Percentiles rank a stretch among this genome's conserved stretches.
These are phyloP conservation scores for Phyllotreta striolata DNA, from an alignment of 2,888 invertebrate species.

Conservation along the genomic window DNA sequence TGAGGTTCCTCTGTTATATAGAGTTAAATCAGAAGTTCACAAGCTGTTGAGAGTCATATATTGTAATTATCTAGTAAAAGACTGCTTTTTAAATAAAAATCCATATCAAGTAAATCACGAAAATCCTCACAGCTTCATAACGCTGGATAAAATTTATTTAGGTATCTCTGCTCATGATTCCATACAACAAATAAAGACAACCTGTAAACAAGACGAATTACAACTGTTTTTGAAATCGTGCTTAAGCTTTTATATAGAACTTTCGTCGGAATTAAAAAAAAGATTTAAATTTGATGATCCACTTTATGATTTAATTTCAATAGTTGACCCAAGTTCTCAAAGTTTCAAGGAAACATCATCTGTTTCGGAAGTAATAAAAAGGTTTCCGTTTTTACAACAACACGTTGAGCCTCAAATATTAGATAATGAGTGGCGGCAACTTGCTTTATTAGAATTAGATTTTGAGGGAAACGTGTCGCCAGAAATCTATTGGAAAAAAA, in stretches of 20 bases:
- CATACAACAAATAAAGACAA: background rate
- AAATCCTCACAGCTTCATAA: background rate
- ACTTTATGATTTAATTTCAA: conserved; percentile 11
- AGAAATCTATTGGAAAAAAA: conserved; percentile 2
- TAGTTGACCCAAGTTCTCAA: conserved; percentile 3
- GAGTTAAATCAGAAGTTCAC: conserved; percentile 7
- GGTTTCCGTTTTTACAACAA: background rate
- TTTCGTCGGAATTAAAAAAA: background rate
- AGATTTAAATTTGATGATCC: conserved; percentile 6
- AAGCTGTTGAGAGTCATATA: background rate
- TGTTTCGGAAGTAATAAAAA: background rate
- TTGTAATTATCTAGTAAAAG: background rate
- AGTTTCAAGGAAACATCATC: background rate
- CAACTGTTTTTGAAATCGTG: conserved; percentile 6
- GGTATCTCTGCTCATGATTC: background rate
- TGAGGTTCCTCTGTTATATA: background rate
- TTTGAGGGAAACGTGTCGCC: background rate
- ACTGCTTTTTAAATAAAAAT: conserved; percentile 1
- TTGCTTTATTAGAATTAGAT: background rate
- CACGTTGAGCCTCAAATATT: background rate
- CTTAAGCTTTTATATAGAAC: conserved; percentile 12
- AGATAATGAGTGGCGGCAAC: conserved; percentile 6
- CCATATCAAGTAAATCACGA: background rate
- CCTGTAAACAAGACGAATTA: background rate
- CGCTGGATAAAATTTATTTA: conserved; percentile 11